Base-by-base conservation (phyloP, 2,113 vertebrate genomes). In the Oenanthe melanoleuca region DNA sequence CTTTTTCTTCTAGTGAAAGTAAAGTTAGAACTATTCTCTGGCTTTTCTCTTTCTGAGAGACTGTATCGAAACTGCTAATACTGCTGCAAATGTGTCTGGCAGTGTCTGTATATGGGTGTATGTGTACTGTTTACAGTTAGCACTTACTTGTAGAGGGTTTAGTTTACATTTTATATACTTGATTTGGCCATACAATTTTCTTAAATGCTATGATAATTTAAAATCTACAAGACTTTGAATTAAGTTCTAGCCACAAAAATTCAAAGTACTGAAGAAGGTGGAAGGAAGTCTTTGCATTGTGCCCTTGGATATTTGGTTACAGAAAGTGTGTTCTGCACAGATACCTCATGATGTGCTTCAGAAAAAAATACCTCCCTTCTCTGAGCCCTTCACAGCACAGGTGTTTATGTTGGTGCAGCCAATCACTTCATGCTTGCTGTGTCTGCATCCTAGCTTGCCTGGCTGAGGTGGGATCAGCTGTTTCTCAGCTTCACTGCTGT, bases 161-260 rank as follows among this genome's bases (percentile, higher is more conserved):
- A 37, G 14, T 71, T 89, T n/a, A 83, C 42, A 23, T 69, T 88
- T 90, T 77, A 24, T 91, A 34, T 88, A 65, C 42, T 94, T 96
- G 19, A 95, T 92, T 89, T 91, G 31, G 50, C 37, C 94, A 47
- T 95, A 90, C 64, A 47, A 3, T 88, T 60, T 96, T 94, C 53
- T 94, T 88, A 93, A 95, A 84, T 86, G n/a, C 83, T 97, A 52
- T 16, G 26, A 55, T 82, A 71, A 81, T 49, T 69, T 17, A 18
- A 66, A 74, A 80, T 85, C 13, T 71, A 37, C 47, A 64, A 83
- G 85, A 83, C 56, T 93, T 95, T 20, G 19, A 70, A 23, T 67
- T 16, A 50, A 61, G 52, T 91, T 86, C 21, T 38, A 80, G 12
- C 49, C 26, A 19, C 19, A 22, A 38, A 29, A 71, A 52, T 34